Evolutionary conservation across 2,797 vertebrate species (phyloP).

Genomic region (Okamejei kenojei): DNA sequence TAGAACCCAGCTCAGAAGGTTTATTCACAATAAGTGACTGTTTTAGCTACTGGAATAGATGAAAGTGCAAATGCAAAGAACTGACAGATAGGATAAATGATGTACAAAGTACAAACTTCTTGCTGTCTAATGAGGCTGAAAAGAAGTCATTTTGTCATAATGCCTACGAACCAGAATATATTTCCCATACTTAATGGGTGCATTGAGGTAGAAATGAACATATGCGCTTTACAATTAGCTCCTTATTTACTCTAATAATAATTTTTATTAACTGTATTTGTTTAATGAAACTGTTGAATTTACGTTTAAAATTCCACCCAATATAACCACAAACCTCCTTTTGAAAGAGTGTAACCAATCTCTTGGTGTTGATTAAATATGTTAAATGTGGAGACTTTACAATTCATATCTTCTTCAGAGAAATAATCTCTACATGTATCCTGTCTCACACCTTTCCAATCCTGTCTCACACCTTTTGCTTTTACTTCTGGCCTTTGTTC

Average conservation of each 20-base stretch:
- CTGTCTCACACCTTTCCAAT: too few relatives aligned
- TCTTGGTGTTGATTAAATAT: too few relatives aligned
- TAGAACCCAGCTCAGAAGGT: neutral
- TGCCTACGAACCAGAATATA: neutral
- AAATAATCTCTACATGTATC: too few relatives aligned
- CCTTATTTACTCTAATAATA: slow-evolving; percentile 2
- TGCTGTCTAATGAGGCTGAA: slow-evolving; percentile 24
- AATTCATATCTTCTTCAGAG: too few relatives aligned
- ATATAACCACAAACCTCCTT: neutral
- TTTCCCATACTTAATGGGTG: slow-evolving; percentile 9
- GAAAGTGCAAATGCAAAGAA: neutral
- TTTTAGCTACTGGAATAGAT: neutral
- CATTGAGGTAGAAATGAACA: neutral
- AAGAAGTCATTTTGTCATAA: slow-evolving; percentile 25
- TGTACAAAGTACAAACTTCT: neutral
- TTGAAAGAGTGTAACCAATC: neutral
- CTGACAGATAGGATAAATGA: neutral
- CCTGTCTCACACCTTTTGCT: too few relatives aligned
- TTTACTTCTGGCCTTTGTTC: too few relatives aligned
- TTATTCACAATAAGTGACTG: neutral
- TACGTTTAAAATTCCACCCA: neutral
- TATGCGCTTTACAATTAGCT: neutral
- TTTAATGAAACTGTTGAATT: neutral
- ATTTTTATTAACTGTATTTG: neutral
- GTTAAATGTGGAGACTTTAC: too few relatives aligned